Base-by-base conservation (phyloP, 2,113 vertebrate genomes). In the Synchiropus splendidus region DNA sequence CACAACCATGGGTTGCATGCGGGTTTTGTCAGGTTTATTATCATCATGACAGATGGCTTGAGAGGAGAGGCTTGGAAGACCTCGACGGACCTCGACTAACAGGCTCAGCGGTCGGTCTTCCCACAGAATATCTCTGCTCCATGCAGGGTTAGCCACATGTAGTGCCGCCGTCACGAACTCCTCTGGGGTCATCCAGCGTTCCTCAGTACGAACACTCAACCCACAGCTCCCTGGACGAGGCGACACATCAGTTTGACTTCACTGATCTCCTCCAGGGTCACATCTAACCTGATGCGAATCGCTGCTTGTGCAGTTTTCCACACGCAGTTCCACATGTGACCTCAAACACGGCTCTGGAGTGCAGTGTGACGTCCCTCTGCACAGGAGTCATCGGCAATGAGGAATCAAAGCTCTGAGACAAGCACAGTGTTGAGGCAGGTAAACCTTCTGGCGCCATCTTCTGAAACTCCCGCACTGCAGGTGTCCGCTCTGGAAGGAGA, bases 161-260 rank as follows among this genome's bases (percentile, higher is more conserved):
- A 12, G 16, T 0, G 52, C 70, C 42, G 39, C 27, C 2, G 10
- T 48, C 5, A 73, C 9, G 39, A 86, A 84, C 18, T 81, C 73
- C 12, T 12, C 10, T 0, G 79, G 83, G 12, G 39, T 85, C 56
- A 85, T 30, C 85, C 83, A 87, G 12, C 34, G 33, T 2, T n/a
- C 44, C 36, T 80, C 78, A 0, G 78, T 87, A 1, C 82, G 77
- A 32, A 87, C 79, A 35, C 81, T 70, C 48, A 70, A 80, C 35
- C 80, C 72, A 39, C 32, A 2, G 2, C 6, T 55, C 9, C 78
- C 82, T 82, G 55, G 21, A 31, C 10, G 21, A 42, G 18, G 13
- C 15, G 6, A 14, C 9, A 5, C 2, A 27, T 10, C 9, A 18
- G 13, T 15, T 2, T 6, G 12, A 2, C 14, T 27, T 11, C 18